phyloP scores from a whole-genome alignment of 2,113 vertebrate genomes.

The Mobula hypostoma region DNA sequence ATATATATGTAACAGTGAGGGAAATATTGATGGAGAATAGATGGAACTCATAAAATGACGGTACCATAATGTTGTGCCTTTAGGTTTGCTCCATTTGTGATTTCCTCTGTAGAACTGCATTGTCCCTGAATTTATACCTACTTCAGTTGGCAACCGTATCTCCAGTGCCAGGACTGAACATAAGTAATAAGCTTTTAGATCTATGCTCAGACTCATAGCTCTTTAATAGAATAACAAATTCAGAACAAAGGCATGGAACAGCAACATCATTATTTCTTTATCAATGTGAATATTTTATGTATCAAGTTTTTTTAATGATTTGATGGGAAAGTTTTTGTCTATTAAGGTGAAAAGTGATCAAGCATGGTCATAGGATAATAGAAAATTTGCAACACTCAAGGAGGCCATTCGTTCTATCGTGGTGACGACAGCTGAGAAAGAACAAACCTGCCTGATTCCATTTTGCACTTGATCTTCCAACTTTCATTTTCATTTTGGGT shows the following conservation, averaged over 20 bases:
- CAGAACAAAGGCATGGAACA: neutral
- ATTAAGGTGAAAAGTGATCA: neutral
- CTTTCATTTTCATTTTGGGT: no score
- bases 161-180: neutral
- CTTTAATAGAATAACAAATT: neutral
- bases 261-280: neutral
- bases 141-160: neutral
- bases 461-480: no score
- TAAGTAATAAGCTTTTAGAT: neutral
- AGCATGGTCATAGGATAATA: neutral
- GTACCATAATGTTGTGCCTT: neutral
- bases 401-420: no score
- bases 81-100: neutral
- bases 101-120: neutral
- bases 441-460: no score
- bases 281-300: neutral
- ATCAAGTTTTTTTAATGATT: neutral
- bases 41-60: neutral
- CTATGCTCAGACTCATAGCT: neutral
- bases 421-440: no score
- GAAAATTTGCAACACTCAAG: no score
- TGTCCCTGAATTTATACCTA: neutral
- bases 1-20: neutral
- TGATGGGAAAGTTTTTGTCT: neutral
- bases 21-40: neutral